Conservation (phyloP, 2,113 vertebrate genomes). For the Sceloporus undulatus region DNA sequence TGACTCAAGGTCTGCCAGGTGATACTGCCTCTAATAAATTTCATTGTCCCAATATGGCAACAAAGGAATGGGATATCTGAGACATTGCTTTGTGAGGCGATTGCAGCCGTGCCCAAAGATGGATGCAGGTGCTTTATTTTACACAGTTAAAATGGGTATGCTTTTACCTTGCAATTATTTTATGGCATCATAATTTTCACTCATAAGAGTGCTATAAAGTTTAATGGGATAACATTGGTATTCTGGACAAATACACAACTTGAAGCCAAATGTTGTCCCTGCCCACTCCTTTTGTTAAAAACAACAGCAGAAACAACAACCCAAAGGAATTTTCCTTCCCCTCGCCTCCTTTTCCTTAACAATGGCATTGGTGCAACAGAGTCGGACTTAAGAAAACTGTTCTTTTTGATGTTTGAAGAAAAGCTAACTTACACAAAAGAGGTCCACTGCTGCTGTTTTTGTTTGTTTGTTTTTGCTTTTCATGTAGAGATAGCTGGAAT, state of each 20-base stretch:
- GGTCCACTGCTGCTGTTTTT: too few relatives aligned
- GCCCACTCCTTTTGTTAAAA: not conserved
- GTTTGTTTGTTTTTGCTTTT: too few relatives aligned
- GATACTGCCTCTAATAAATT: conserved; percentile 19
- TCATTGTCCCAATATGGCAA: not conserved
- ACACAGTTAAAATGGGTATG: not conserved
- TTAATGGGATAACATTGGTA: not conserved
- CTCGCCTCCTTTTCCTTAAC: not conserved
- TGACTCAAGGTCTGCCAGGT: not conserved
- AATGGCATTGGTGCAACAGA: not conserved
- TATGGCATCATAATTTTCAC: conserved; percentile 17
- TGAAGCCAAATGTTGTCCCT: not conserved
- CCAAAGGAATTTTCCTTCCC: not conserved
- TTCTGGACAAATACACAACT: conserved; percentile 7
- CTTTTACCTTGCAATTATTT: not conserved
- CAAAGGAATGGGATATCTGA: not conserved
- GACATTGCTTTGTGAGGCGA: not conserved
- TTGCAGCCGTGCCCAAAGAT: not conserved
- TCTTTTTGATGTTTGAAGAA: not conserved
- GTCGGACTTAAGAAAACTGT: not conserved
- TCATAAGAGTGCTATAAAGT: conserved; percentile 9
- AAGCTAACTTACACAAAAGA: not conserved
- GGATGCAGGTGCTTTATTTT: not conserved
- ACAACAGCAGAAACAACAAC: not conserved
- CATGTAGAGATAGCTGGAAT: too few relatives aligned